phyloP scores from a whole-genome alignment of 1,140 invertebrate species.

The Halictus rubicundus region DNA sequence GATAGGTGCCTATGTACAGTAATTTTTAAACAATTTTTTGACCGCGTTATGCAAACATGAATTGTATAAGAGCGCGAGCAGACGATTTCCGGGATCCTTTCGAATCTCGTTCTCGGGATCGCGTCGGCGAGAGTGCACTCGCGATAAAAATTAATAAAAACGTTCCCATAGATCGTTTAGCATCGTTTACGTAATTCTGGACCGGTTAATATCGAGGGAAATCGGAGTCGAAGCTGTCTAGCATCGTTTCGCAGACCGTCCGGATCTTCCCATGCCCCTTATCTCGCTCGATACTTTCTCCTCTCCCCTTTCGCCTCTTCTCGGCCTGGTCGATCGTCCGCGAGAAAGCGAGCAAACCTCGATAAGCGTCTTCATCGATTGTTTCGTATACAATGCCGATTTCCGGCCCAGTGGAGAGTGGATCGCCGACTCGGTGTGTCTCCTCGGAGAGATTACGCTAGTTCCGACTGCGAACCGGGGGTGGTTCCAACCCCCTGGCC shows the following conservation, averaged over 20 bases:
- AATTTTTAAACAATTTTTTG: too few species aligned
- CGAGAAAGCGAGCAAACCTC: slow-evolving; percentile 40
- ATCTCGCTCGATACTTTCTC: slow-evolving; percentile 24
- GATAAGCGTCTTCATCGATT: slow-evolving; percentile 49
- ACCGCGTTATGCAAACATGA: too few species aligned
- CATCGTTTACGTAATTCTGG: background rate
- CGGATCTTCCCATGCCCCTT: background rate
- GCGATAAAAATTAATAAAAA: background rate
- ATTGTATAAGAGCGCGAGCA: too few species aligned
- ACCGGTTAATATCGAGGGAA: background rate
- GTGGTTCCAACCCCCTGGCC: too few species aligned
- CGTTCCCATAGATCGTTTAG: background rate
- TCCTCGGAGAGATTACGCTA: background rate
- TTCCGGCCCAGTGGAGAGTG: background rate
- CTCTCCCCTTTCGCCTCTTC: background rate
- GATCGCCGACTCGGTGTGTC: background rate
- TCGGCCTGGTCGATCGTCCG: background rate
- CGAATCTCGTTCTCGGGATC: background rate
- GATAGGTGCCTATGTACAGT: too few species aligned
- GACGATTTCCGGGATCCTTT: background rate
- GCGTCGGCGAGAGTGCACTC: background rate
- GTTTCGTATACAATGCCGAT: slow-evolving; percentile 44
- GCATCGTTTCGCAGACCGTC: background rate
- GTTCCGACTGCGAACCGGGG: background rate
- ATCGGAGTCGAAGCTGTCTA: background rate